Conservation (phyloP, 1,140 invertebrate species). For the Olivierus martensii region DNA sequence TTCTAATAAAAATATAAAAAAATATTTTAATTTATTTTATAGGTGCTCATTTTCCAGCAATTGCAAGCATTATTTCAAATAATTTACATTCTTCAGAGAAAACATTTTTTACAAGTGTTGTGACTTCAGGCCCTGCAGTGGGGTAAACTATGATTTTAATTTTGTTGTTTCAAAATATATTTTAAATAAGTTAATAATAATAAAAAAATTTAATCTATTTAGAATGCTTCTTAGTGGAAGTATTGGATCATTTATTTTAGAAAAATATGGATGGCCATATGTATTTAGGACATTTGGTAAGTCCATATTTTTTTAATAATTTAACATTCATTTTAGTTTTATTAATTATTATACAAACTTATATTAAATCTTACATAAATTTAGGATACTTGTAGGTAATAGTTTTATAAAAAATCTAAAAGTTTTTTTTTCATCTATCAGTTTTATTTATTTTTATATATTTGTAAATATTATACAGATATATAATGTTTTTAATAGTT, state of each 20-base stretch:
- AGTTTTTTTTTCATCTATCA: too few relatives aligned
- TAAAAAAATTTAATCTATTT: neutral
- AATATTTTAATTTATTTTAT: conserved; percentile 13
- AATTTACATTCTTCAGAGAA: conserved; percentile 47
- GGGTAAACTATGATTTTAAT: conserved; percentile 26
- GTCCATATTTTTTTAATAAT: conserved; percentile 25
- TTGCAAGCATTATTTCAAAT: conserved; percentile 54
- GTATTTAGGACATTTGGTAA: conserved; percentile 53
- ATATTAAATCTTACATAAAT: too few relatives aligned
- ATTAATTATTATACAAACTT: too few relatives aligned
- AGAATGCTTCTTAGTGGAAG: conserved; percentile 52
- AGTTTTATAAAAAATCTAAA: too few relatives aligned
- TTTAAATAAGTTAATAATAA: too few relatives aligned
- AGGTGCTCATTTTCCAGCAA: conserved; percentile 53
- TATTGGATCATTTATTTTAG: conserved; percentile 50
- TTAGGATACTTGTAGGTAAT: too few relatives aligned
- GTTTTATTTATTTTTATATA: too few relatives aligned
- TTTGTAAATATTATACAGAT: too few relatives aligned
- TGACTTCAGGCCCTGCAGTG: conserved; percentile 44
- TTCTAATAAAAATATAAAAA: conserved; percentile 1
- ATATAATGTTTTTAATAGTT: too few relatives aligned
- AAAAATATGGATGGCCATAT: conserved; percentile 48
- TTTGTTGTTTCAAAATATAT: too few relatives aligned
- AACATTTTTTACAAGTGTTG: conserved; percentile 51
- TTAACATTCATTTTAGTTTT: too few relatives aligned